A percentile compares a stretch with the other conserved stretches of the same genome.
These are phyloP conservation scores for Lochmaea capreae DNA, from an alignment of 2,888 invertebrate genomes.

Conservation along the genomic window DNA sequence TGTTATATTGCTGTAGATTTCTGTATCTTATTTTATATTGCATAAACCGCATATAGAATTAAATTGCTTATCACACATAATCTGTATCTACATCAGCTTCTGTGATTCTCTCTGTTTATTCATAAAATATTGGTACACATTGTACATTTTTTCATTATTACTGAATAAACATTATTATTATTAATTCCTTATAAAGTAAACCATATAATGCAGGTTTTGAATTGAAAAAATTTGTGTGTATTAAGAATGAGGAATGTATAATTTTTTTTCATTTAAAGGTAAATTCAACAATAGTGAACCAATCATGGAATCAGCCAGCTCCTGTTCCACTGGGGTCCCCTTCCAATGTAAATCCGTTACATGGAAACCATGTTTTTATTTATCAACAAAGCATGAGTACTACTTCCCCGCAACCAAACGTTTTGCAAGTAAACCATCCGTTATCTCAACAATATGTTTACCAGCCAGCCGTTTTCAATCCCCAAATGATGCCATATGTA, in stretches of 20 bases:
- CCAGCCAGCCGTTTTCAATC: constrained; percentile 65
- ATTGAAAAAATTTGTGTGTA: neutral
- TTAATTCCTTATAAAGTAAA: too few relatives aligned
- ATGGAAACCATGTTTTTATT: constrained; percentile 67
- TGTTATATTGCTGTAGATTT: too few relatives aligned
- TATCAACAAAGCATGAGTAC: constrained; percentile 71
- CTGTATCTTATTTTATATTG: too few relatives aligned
- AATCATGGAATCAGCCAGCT: constrained; percentile 54
- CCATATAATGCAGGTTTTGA: neutral
- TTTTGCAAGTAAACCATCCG: constrained; percentile 64
- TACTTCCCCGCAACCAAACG: constrained; percentile 57
- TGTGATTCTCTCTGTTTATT: too few relatives aligned
- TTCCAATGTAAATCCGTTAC: constrained; percentile 58
- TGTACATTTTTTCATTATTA: too few relatives aligned
- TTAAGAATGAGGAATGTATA: neutral
- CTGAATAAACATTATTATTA: too few relatives aligned
- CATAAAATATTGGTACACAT: too few relatives aligned
- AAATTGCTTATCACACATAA: too few relatives aligned
- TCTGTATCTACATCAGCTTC: too few relatives aligned
- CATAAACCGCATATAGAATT: too few relatives aligned
- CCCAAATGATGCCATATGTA: constrained; percentile 69
- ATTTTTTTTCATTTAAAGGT: constrained; percentile 12
- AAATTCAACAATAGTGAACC: constrained; percentile 57
- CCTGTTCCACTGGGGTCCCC: constrained; percentile 43
- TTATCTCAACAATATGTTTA: constrained; percentile 69